Base-by-base conservation (phyloP, 2,113 vertebrate genomes). In the Corythaeola cristata region DNA sequence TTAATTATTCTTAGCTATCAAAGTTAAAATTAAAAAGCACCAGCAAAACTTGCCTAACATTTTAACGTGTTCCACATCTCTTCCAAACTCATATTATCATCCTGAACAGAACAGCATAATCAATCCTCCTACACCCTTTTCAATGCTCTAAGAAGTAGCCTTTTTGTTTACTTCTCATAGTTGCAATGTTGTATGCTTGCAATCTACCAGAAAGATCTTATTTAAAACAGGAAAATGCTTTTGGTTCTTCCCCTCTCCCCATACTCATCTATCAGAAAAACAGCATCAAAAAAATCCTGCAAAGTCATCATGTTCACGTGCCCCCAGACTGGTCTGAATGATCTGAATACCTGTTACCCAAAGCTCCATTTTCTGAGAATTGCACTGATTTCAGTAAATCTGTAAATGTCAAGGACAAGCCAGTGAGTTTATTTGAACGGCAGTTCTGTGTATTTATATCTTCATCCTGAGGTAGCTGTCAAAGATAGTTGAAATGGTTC, bases 1-100 rank as follows among this genome's bases (percentile, higher is more conserved):
- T 39, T 35, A 95, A 92, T 96, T 89, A 59, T 82, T 76, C 79
- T 59, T 95, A 83, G 92, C 45, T 52, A 86, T 79, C 82, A 90
- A 90, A 82, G 82, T 63, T 55, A 93, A 97, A 95, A 96, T 88
- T 80, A 94, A 95, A 71, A 59, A 89, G 49, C 52, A 88, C 9
- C 76, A 89, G 78, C 37, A 75, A 80, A 52, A 58, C 33, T 93
- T 83, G 41, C 73, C 58, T 85, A 75, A 89, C 53, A 66, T 79
- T 59, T 62, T 78, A 81, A 81, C 10, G 2, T 28, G 53, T 72
- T 92, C 49, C 30, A 67, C 78, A 56, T 52, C 66, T 81, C 75
- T 81, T 84, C 60, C 83, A 89, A 86, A 74, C 39, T 32, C 27
- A 6, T 56, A 84, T 68, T 82, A 73, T 41, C 69, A 79, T 39